Conservation (phyloP, 2,888 invertebrate genomes). For the Eudemis profundana region DNA sequence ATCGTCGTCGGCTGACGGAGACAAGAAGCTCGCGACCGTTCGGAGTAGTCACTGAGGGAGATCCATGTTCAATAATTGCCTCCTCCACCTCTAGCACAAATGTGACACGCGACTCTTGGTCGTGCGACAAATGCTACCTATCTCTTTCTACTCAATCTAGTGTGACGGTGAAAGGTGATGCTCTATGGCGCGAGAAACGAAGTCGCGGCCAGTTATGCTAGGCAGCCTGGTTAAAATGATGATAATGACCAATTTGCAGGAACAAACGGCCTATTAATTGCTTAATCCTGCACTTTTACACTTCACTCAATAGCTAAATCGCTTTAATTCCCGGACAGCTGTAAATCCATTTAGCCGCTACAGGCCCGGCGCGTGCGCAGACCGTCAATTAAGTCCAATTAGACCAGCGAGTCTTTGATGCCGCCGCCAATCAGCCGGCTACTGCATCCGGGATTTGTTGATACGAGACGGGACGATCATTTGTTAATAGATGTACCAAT, state of each 20-base stretch:
- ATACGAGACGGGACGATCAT: slow-evolving; percentile 44
- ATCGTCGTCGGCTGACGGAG: no score
- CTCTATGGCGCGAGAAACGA: no score
- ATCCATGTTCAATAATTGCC: no score
- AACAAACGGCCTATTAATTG: slow-evolving; percentile 7
- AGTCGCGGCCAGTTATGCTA: no score
- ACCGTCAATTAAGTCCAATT: slow-evolving; percentile 76
- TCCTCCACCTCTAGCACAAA: no score
- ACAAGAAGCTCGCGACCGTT: no score
- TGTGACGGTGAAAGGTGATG: no score
- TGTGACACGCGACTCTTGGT: no score
- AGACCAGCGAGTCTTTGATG: slow-evolving; percentile 68
- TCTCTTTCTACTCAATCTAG: no score
- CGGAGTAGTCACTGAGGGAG: no score
- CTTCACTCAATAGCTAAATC: slow-evolving; percentile 62
- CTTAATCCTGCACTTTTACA: slow-evolving; percentile 47
- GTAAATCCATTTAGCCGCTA: slow-evolving; percentile 70
- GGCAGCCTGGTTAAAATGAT: no score
- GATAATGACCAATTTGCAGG: slow-evolving; percentile 4
- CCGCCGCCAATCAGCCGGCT: slow-evolving; percentile 57
- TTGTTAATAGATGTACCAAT: slow-evolving; percentile 18
- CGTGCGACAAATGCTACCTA: no score
- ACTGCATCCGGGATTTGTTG: slow-evolving; percentile 54
- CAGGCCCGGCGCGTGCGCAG: slow-evolving; percentile 64
- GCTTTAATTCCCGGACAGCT: slow-evolving; percentile 65